Base-by-base conservation (phyloP, 2,888 invertebrate species). In the Nomada fucata region DNA sequence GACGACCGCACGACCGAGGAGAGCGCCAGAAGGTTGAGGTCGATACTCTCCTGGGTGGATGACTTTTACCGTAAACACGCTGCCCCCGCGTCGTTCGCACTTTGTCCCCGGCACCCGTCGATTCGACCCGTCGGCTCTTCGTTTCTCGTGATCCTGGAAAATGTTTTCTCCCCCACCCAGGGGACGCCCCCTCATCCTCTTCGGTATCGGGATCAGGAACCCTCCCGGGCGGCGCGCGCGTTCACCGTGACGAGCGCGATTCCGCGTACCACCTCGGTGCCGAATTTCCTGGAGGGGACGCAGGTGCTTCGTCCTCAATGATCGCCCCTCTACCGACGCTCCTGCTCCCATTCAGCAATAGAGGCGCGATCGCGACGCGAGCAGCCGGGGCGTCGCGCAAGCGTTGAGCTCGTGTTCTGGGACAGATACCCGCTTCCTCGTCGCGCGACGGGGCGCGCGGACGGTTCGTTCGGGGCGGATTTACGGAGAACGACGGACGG, bases 401-500 rank as follows among this genome's bases (percentile, higher is more conserved):
- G 47, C 44, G 59, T 59, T 69, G 36, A 53, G 59, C 26, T 13
- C 68, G 29, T 50, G 55, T 59, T 26, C 55, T 55, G 61, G 77
- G 79, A 82, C 79, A 82, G 77, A 82, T 79, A 77, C 76, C 83
- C 63, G 59, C 53, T 81, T 85, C 47, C 59, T 29, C 47, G 61
- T 70, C 61, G 65, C 80, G 79, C 79, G 76, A 79, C 83, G 71
- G 76, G 83, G 69, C 80, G 76, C 85, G 85, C 78, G 71, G 83
- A 76, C 77, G 83, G 85, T 80, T 85, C 78, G 85, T 86, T 86
- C 81, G 85, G 85, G 73, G 85, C 76, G 74, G 80, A 79, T 81
- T 85, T 85, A 26, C 26, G 26, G 26, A 3, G 29, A 29, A 26
- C 59, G 61, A 52, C 57, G 68, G 26, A 47, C 29, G 44, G 50